Evolutionary conservation across 2,113 vertebrate genomes (phyloP).

Genomic region (Bubo blakistoni): DNA sequence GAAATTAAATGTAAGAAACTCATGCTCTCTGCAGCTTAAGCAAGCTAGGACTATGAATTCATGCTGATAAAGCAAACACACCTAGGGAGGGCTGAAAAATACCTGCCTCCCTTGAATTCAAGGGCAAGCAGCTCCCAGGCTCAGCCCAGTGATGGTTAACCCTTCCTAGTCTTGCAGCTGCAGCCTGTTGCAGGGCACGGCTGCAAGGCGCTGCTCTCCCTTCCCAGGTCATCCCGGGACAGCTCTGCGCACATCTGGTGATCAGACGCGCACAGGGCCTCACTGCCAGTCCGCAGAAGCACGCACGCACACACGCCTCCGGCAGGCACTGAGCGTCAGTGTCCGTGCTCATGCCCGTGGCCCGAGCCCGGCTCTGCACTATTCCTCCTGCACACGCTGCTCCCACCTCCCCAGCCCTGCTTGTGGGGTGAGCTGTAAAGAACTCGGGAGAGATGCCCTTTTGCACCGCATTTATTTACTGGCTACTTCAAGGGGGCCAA

Average conservation of each 20-base stretch:
- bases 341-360: neutral
- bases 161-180: neutral
- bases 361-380: rapidly evolving
- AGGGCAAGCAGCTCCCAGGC: neutral
- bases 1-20: neutral
- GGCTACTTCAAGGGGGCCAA: neutral
- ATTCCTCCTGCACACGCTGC: neutral
- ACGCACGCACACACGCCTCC: rapidly evolving
- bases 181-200: rapidly evolving
- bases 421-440: neutral
- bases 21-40: neutral
- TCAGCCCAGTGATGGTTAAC: neutral
- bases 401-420: neutral
- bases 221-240: neutral
- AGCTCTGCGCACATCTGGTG: neutral
- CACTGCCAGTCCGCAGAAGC: neutral
- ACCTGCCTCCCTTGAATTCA: neutral
- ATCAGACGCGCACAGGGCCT: neutral
- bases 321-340: rapidly evolving
- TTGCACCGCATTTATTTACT: neutral
- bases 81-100: neutral
- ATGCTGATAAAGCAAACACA: neutral
- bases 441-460: neutral
- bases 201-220: neutral
- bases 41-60: neutral